Evolutionary conservation across 2,113 vertebrate species (phyloP), one percentile per base, ranked within the genome.

Genomic region (Conger conger): DNA sequence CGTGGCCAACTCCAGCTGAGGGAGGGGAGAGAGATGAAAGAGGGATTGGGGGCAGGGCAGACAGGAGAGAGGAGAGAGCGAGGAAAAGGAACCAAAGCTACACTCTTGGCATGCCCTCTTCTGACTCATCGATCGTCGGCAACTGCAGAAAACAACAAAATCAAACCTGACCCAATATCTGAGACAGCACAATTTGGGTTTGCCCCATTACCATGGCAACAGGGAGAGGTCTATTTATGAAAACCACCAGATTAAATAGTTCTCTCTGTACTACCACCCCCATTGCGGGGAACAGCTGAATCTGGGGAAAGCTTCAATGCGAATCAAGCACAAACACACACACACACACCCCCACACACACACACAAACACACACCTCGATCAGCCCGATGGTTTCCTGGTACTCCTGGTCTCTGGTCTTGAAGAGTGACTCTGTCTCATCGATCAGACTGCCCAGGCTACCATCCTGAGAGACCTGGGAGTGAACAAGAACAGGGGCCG

Each of bases 321-420:
- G n/a, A n/a, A n/a, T n/a, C n/a, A n/a, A n/a, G n/a, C n/a, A n/a
- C 45, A 50, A 13, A 13, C 20, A 27, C 57, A 76, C 73, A 60
- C 20, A 79, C 11, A 35, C 84, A 57, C 18, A 18, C 73, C 0
- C 17, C 30, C 54, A 27, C 23, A 42, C 82, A 33, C 57, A 40
- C 82, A 68, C 42, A 37, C 77, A 20, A 16, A 57, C 1, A 40
- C 92, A 93, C 88, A 99, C 98, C 97, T 99, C 98, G 0, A 99
- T 99, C 93, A 99, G 96, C 36, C 96, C 98, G 76, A 99, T 99
- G 20, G 97, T 98, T 82, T 99, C 96, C 91, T 99, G 98, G 91
- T 99, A 99, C 86, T 99, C 97, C 88, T 98, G 95, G 93, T 99
- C 98, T 92, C 98, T 96, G 0, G 94, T 98, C 94, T 97, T 98